A percentile compares a stretch with the other conserved stretches of the same genome.
These are phyloP conservation scores for Percopsis transmontana DNA, from an alignment of 2,113 vertebrate species.

Conservation along the genomic window DNA sequence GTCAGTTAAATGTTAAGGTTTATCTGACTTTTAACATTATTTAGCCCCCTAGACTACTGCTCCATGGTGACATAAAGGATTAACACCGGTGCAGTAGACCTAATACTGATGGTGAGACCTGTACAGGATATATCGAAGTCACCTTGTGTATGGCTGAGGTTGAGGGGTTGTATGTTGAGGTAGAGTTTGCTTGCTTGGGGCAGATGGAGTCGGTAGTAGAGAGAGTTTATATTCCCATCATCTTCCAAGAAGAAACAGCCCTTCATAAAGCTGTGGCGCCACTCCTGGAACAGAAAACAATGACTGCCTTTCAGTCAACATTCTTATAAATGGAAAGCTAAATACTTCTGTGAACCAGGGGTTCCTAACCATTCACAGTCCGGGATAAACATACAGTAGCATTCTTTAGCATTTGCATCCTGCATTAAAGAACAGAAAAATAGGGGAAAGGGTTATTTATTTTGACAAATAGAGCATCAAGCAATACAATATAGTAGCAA, in stretches of 20 bases:
- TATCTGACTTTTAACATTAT: too few relatives aligned
- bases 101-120: background rate
- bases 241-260: slow-evolving; percentile 93
- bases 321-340: background rate
- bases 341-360: background rate
- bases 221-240: slow-evolving; percentile 80
- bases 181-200: slow-evolving; percentile 79
- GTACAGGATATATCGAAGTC: background rate
- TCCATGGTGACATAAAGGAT: too few relatives aligned
- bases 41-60: too few relatives aligned
- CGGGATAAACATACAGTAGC: too few relatives aligned
- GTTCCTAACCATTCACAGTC: background rate
- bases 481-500: too few relatives aligned
- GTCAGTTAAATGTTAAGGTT: too few relatives aligned
- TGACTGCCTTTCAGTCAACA: background rate
- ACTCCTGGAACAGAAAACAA: slow-evolving; percentile 78
- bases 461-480: too few relatives aligned
- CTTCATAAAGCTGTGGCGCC: slow-evolving; percentile 79
- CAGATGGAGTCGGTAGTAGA: slow-evolving; percentile 86
- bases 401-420: too few relatives aligned
- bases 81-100: too few relatives aligned
- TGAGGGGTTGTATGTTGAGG: slow-evolving; percentile 85
- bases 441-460: too few relatives aligned
- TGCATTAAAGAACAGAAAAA: too few relatives aligned
- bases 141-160: slow-evolving; percentile 70